phyloP scores from a whole-genome alignment of 2,888 invertebrate species.

The Drosophila barbarae region DNA sequence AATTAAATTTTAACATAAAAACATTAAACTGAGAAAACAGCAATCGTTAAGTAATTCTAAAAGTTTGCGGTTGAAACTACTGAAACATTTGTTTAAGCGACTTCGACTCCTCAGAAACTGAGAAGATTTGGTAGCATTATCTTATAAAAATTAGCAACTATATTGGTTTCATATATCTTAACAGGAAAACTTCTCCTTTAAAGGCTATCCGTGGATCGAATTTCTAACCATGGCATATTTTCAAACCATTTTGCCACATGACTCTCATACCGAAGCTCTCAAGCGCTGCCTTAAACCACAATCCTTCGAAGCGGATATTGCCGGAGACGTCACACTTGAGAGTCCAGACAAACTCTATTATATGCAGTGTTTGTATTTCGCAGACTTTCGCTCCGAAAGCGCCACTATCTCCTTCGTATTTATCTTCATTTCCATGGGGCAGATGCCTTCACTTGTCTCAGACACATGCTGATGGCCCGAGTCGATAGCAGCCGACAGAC shows the following conservation, averaged over 20 bases:
- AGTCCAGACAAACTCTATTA: conserved; percentile 11
- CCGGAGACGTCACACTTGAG: conserved; percentile 2
- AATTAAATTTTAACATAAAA: no score
- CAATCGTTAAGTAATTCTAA: no score
- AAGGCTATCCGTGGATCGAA: neutral
- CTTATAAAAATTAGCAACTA: no score
- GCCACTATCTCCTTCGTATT: conserved; percentile 38
- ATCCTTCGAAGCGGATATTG: neutral
- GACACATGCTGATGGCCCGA: conserved; percentile 47
- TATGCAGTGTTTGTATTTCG: conserved; percentile 21
- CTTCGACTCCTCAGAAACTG: neutral
- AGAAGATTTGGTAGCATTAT: no score
- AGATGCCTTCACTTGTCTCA: conserved; percentile 14
- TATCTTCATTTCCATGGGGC: conserved; percentile 42
- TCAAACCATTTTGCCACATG: neutral
- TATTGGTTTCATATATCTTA: neutral
- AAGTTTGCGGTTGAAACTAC: no score
- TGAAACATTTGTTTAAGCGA: no score
- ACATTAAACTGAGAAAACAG: no score
- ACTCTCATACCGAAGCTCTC: neutral
- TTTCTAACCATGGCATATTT: neutral
- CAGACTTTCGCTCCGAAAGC: conserved; percentile 25
- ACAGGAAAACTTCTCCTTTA: neutral
- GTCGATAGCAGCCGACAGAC: conserved; percentile 51
- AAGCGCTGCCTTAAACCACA: neutral